Conservation (phyloP, 2,888 invertebrate species). For the Steinernema scapterisci region DNA sequence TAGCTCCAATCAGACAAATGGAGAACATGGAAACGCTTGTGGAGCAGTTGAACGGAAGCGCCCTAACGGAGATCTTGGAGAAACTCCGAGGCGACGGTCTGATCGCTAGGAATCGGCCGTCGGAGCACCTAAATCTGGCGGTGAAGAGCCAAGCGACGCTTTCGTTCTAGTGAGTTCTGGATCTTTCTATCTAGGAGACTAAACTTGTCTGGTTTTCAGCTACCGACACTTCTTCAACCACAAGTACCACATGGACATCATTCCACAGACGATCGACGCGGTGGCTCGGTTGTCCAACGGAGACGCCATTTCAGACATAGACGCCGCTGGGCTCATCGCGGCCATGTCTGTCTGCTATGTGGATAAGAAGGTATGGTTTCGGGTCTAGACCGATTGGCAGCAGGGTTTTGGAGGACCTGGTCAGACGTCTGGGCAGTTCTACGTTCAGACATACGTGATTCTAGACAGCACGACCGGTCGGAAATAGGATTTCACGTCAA, state of each 20-base stretch:
- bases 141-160: constrained; percentile 49
- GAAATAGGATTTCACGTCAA: no score
- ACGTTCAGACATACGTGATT: no score
- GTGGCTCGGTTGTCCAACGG: neutral
- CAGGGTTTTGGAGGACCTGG: no score
- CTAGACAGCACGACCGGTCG: no score
- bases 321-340: constrained; percentile 28
- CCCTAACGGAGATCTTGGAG: constrained; percentile 42
- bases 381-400: no score
- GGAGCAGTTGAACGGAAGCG: constrained; percentile 23
- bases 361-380: neutral
- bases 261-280: constrained; percentile 34
- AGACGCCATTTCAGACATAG: constrained; percentile 36
- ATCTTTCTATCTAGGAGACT: neutral
- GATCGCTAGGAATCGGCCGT: constrained; percentile 47
- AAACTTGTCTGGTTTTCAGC: constrained; percentile 47
- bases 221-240: constrained; percentile 64
- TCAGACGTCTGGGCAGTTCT: no score
- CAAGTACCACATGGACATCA: constrained; percentile 56
- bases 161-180: constrained; percentile 52
- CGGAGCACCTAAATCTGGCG: constrained; percentile 39
- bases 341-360: constrained; percentile 1
- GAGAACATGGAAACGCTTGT: constrained; percentile 29
- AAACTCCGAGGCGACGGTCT: constrained; percentile 57
- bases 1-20: neutral